Evolutionary conservation across 2,113 vertebrate species (phyloP), one percentile per base, ranked within the genome.

Genomic region (Alethe castanea): DNA sequence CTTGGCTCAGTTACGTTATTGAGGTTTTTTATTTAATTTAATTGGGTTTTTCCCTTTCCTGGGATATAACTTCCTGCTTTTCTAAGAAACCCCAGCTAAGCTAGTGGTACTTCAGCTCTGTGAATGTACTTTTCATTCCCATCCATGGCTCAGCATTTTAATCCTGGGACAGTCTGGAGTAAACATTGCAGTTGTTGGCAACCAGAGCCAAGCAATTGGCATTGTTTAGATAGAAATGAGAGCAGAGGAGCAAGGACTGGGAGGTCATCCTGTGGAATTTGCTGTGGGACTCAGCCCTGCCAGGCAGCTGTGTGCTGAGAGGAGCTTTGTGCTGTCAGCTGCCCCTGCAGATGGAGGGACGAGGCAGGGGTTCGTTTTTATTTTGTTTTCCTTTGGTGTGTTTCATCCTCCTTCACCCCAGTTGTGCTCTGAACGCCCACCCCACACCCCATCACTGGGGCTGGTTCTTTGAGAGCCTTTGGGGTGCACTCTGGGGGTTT

Each of bases 221-320:
- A 81, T 81, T 94, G 76, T 86, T 90, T 84, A 94, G 91, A 94
- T 86, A 91, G 66, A 90, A 93, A 57, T 16, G 54, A 85, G 92
- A 84, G 89, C 19, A 4, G 88, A 71, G 65, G 81, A 92, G 5
- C 88, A 81, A 87, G 94, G 86, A 45, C 91, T 76, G 44, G 73
- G 86, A 95, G 96, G 95, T 91, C 95, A 90, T 59, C 26, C 62
- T 59, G 64, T 69, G 94, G 94, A 94, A 96, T 93, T 78, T 79
- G 50, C 79, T 73, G 54, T 72, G 84, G 89, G 96, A 90, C 60
- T 71, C 72, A 64, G 86, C 61, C 72, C 79, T 94, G 92, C 79
- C 92, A 90, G 88, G 90, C 93, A 95, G 88, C 95, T 97, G 94
- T 35, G 76, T 33, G 85, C 90, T 92, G 38, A 83, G 90, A 70